Evolutionary conservation across 2,113 vertebrate genomes (phyloP).

Genomic region (Clarias magur): DNA sequence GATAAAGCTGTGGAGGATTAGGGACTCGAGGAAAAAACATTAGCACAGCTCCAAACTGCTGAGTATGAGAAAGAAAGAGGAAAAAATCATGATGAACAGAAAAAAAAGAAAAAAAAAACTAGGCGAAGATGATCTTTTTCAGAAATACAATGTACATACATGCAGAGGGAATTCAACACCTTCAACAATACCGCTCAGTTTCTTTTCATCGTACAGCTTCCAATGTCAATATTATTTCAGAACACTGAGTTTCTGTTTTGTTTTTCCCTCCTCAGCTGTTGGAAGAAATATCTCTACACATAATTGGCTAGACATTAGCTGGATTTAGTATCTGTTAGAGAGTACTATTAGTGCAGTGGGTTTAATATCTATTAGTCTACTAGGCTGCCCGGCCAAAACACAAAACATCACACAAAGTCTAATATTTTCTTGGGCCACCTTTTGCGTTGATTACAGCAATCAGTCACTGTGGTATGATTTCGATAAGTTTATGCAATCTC

Average conservation of each 20-base stretch:
- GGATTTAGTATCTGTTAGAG: too few relatives aligned
- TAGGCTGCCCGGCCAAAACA: too few relatives aligned
- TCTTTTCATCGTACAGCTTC: not conserved
- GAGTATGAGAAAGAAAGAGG: not conserved
- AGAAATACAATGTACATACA: not conserved
- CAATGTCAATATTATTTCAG: not conserved
- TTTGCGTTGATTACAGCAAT: too few relatives aligned
- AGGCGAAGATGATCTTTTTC: not conserved
- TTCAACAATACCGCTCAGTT: not conserved
- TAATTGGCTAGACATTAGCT: too few relatives aligned
- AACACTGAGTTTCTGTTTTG: not conserved
- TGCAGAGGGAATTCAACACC: not conserved
- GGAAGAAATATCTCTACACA: not conserved
- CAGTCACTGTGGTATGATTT: too few relatives aligned
- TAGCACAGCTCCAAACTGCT: not conserved
- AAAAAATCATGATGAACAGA: too few relatives aligned
- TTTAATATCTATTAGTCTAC: too few relatives aligned
- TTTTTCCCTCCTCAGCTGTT: not conserved
- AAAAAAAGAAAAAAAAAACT: not conserved
- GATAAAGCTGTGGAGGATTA: constrained; percentile 9
- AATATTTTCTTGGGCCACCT: too few relatives aligned
- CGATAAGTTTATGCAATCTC: too few relatives aligned
- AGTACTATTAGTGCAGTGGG: too few relatives aligned
- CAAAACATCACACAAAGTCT: too few relatives aligned
- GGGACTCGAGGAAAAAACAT: not conserved